These are phyloP conservation scores for Pungitius pungitius DNA, from an alignment of 2,113 vertebrate species.

Conservation along the genomic window DNA sequence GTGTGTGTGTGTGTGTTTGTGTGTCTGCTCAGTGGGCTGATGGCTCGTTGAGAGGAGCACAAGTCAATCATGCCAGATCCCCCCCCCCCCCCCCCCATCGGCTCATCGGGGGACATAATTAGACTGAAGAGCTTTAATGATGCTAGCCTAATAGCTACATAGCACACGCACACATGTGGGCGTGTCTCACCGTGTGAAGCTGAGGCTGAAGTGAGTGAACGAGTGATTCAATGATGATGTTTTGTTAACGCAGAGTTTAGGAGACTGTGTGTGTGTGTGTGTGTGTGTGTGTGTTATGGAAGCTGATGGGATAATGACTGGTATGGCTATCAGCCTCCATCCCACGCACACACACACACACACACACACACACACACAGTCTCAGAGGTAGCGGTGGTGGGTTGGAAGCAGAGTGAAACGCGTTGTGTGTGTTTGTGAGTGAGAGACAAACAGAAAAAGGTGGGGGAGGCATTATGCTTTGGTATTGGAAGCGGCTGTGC, in stretches of 20 bases:
- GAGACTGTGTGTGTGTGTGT: neutral
- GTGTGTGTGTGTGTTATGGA: slow-evolving; percentile 13
- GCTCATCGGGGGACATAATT: slow-evolving; percentile 74
- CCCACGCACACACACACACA: slow-evolving; percentile 1
- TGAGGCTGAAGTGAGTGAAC: slow-evolving; percentile 33
- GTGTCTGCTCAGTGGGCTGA: slow-evolving; percentile 27
- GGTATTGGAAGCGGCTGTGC: slow-evolving; percentile 47
- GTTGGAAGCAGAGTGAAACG: slow-evolving; percentile 8
- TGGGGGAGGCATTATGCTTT: slow-evolving; percentile 43
- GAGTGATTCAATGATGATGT: slow-evolving; percentile 54
- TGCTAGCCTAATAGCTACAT: slow-evolving; percentile 68
- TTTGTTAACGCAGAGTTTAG: slow-evolving; percentile 40
- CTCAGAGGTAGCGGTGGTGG: slow-evolving; percentile 16
- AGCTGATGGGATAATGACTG: slow-evolving; percentile 48
- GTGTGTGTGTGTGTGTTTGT: neutral
- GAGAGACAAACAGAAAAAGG: slow-evolving; percentile 3
- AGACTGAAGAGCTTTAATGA: slow-evolving; percentile 73
- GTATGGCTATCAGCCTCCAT: slow-evolving; percentile 25
- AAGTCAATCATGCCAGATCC: slow-evolving; percentile 66
- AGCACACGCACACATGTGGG: no score
- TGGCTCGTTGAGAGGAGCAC: slow-evolving; percentile 44
- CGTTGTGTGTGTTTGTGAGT: slow-evolving; percentile 5
- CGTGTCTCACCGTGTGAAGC: no score
- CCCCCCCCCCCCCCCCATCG: slow-evolving; percentile 40
- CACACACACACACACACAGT: slow-evolving; percentile 1